Evolutionary conservation across 2,797 vertebrate species (phyloP).

Genomic region (Iguana delicatissima): DNA sequence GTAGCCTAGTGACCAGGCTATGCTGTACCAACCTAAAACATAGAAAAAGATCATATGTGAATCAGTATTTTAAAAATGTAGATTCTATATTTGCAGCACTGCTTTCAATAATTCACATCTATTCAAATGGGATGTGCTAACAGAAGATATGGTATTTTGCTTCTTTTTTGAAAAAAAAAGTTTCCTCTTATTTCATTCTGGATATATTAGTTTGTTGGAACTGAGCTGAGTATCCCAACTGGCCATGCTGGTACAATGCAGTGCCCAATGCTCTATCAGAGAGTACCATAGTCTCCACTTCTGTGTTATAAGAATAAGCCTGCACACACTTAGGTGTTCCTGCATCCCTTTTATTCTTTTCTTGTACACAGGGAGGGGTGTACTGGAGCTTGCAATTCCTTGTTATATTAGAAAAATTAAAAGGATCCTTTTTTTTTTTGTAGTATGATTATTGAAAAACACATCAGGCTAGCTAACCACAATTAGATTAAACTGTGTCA

Average conservation of each 20-base stretch:
- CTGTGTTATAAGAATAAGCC: background rate
- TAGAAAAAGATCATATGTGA: constrained; percentile 3
- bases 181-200: background rate
- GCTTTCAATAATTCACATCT: background rate
- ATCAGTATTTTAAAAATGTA: background rate
- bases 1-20: constrained; percentile 95
- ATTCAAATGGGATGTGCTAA: background rate
- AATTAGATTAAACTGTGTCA: background rate
- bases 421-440: background rate
- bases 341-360: background rate
- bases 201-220: too few species aligned
- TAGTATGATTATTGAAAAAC: background rate
- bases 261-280: too few species aligned
- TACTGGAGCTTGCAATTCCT: background rate
- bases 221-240: too few species aligned
- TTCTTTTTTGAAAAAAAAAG: background rate
- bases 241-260: too few species aligned
- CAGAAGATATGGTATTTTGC: background rate
- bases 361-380: background rate
- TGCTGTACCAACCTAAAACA: constrained; percentile 86
- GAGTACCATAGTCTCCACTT: too few species aligned
- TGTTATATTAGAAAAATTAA: background rate
- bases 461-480: background rate
- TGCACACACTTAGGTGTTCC: background rate
- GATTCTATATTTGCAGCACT: background rate